These are phyloP conservation scores for Cerceris ruficornis DNA, from an alignment of 2,888 invertebrate genomes.

Conservation along the genomic window DNA sequence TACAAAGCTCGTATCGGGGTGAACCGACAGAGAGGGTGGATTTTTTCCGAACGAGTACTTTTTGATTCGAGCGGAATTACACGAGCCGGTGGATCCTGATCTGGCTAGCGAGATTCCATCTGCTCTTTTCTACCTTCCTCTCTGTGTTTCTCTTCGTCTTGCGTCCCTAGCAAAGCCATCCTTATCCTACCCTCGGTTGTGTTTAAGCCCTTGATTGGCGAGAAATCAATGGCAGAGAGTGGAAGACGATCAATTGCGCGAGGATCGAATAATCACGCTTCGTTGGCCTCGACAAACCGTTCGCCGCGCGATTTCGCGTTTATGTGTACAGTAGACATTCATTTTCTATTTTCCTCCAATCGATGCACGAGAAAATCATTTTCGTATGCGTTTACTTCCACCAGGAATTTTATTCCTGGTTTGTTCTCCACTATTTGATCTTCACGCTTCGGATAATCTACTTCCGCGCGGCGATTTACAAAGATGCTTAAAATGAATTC, in stretches of 20 bases:
- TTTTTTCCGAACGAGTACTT: conserved; percentile 70
- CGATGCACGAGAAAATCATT: not conserved
- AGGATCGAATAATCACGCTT: conserved; percentile 53
- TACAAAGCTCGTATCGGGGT: conserved; percentile 24
- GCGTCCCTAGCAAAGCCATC: conserved; percentile 6
- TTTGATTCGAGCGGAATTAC: conserved; percentile 69
- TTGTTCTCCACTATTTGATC: too few species aligned
- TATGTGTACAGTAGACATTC: not conserved
- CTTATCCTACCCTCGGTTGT: conserved; percentile 9
- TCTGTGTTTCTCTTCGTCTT: conserved; percentile 2
- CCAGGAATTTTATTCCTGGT: too few species aligned
- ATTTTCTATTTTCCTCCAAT: not conserved
- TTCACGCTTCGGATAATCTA: too few species aligned
- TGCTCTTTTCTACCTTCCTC: conserved; percentile 29
- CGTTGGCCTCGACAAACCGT: conserved; percentile 40
- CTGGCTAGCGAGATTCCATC: conserved; percentile 42
- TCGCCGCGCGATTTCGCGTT: conserved; percentile 5
- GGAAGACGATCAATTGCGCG: conserved; percentile 45
- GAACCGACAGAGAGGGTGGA: conserved; percentile 30
- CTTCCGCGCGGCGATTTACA: too few species aligned
- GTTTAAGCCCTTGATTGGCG: conserved; percentile 63
- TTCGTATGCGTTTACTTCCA: not conserved
- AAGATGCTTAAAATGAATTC: too few species aligned
- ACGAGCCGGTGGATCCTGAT: conserved; percentile 67
- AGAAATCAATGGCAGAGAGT: conserved; percentile 55